A percentile compares a stretch with the other conserved stretches of the same genome.
Evolutionary conservation across 1,140 invertebrate species (phyloP).

Genomic region (Tetranychus urticae): DNA sequence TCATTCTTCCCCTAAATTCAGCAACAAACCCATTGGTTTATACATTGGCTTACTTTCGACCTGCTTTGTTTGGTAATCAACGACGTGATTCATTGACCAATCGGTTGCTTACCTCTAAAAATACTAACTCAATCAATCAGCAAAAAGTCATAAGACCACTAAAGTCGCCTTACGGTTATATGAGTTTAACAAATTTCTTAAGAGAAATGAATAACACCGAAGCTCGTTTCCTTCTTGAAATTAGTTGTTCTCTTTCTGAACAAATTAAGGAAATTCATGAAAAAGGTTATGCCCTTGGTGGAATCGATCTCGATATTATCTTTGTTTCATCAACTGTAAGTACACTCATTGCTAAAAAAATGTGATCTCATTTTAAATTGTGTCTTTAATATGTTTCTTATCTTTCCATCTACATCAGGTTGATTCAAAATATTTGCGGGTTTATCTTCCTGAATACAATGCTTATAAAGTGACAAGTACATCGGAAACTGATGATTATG

Average conservation of each 20-base stretch:
- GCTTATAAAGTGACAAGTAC: conserved; percentile 9
- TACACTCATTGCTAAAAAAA: background rate
- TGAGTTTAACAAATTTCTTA: conserved; percentile 13
- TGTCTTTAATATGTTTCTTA: background rate
- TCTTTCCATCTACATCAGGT: background rate
- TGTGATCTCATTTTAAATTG: background rate
- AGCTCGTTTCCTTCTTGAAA: conserved; percentile 12
- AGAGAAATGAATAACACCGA: conserved; percentile 8
- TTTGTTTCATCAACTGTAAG: conserved; percentile 10
- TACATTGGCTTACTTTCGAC: conserved; percentile 17
- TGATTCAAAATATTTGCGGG: conserved; percentile 9
- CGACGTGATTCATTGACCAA: background rate
- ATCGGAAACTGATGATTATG: conserved; percentile 12
- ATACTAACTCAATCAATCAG: background rate
- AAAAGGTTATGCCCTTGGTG: conserved; percentile 13
- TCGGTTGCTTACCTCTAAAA: conserved; percentile 2
- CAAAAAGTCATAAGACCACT: background rate
- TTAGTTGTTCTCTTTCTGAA: conserved; percentile 11
- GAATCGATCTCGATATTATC: conserved; percentile 14
- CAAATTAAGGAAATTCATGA: conserved; percentile 13
- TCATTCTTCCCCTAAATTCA: conserved; percentile 24
- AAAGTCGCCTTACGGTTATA: conserved; percentile 14
- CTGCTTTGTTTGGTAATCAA: background rate
- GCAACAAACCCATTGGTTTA: conserved; percentile 26
- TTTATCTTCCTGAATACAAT: conserved; percentile 15